Evolutionary conservation across 2,113 vertebrate genomes (phyloP).

Genomic region (Pagrus major): DNA sequence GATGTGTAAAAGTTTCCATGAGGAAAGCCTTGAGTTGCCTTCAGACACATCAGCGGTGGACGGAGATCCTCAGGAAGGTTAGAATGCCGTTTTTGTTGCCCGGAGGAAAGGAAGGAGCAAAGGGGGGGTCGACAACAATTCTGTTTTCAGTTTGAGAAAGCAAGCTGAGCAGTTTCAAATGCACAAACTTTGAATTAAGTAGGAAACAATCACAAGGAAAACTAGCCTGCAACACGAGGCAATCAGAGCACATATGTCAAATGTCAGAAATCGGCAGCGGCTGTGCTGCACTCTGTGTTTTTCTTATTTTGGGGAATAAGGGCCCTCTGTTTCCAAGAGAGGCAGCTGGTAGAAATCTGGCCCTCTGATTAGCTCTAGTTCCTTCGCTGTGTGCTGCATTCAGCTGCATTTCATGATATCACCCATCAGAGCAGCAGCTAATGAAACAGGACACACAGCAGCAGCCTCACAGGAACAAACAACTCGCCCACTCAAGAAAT

Average conservation of each 20-base stretch:
- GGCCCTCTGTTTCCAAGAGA: slow-evolving; percentile 75
- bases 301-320: slow-evolving; percentile 77
- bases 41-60: slow-evolving; percentile 59
- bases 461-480: slow-evolving; percentile 52
- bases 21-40: slow-evolving; percentile 89
- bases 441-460: slow-evolving; percentile 77
- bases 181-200: slow-evolving; percentile 52
- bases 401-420: slow-evolving; percentile 77
- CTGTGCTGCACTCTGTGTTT: slow-evolving; percentile 54
- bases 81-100: slow-evolving; percentile 67
- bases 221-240: slow-evolving; percentile 59
- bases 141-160: slow-evolving; percentile 74
- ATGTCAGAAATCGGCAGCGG: slow-evolving; percentile 69
- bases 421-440: slow-evolving; percentile 73
- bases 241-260: slow-evolving; percentile 78
- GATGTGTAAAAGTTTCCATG: slow-evolving; percentile 94
- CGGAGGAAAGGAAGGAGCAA: slow-evolving; percentile 19
- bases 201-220: slow-evolving; percentile 72
- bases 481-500: slow-evolving; percentile 4
- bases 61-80: slow-evolving; percentile 76
- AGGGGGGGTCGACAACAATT: slow-evolving; percentile 53
- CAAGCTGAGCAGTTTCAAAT: slow-evolving; percentile 53
- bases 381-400: slow-evolving; percentile 58
- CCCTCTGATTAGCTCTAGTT: slow-evolving; percentile 75
- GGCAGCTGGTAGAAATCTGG: slow-evolving; percentile 83